phyloP scores from a whole-genome alignment of 2,113 vertebrate genomes.

The Platanista minor region DNA sequence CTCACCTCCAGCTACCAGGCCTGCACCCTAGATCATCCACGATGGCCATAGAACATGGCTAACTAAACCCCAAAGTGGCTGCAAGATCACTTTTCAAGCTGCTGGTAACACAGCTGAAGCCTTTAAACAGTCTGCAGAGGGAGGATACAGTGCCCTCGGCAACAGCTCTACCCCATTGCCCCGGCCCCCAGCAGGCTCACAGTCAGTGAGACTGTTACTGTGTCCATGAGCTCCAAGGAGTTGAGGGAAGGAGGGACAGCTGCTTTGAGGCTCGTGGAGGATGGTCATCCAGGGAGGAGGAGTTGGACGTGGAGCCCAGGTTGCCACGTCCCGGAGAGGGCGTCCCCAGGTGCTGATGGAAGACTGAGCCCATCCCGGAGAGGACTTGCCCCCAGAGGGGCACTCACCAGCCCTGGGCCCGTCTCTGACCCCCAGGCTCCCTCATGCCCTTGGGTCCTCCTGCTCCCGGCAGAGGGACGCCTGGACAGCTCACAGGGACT shows the following conservation, averaged over 20 bases:
- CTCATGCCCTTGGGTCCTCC: too few relatives aligned
- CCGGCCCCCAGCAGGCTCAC: background rate
- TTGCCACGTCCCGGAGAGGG: background rate
- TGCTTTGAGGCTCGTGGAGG: background rate
- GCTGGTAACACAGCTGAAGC: accelerated
- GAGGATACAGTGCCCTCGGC: accelerated
- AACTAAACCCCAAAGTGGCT: background rate
- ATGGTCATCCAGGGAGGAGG: background rate
- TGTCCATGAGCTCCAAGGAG: background rate
- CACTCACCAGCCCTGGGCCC: too few relatives aligned
- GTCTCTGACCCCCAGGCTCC: background rate
- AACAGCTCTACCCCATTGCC: accelerated
- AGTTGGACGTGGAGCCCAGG: background rate
- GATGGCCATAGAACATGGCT: background rate
- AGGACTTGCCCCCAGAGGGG: background rate
- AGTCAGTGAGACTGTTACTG: background rate
- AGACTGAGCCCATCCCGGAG: accelerated
- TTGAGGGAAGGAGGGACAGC: too few relatives aligned
- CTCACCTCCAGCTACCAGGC: background rate
- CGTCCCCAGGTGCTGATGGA: too few relatives aligned
- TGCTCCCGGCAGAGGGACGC: background rate
- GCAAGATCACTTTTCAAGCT: background rate
- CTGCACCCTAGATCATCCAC: background rate
- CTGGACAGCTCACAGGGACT: background rate
- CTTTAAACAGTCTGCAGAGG: background rate